Conservation (phyloP, 2,797 vertebrate genomes). For the Chelmon rostratus region DNA sequence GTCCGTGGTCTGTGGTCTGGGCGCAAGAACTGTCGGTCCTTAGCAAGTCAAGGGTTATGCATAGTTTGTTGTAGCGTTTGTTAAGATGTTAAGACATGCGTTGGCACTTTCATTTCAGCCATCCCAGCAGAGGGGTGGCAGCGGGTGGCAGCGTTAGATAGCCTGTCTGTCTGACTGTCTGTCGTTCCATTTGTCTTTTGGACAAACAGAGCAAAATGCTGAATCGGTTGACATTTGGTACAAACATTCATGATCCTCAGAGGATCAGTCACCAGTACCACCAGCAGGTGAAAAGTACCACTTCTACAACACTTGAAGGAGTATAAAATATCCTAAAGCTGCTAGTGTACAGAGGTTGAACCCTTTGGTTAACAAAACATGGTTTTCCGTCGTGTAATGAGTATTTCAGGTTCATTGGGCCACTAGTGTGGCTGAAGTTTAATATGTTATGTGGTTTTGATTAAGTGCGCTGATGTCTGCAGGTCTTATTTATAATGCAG, state of each 20-base stretch:
- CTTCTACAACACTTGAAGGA: not conserved
- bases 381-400: not conserved
- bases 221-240: not conserved
- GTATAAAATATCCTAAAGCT: not conserved
- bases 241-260: not conserved
- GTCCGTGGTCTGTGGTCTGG: conserved; percentile 55
- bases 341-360: not conserved
- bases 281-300: conserved; percentile 1
- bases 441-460: not conserved
- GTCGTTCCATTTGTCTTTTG: not conserved
- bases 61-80: conserved; percentile 24
- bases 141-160: not conserved
- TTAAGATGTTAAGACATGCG: conserved; percentile 28
- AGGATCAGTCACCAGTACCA: not conserved
- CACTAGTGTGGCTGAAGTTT: not conserved
- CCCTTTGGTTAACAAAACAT: not conserved
- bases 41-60: conserved; percentile 34
- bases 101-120: conserved; percentile 14
- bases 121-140: not conserved
- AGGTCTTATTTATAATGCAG: conserved; percentile 18
- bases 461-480: conserved; percentile 21
- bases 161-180: not conserved
- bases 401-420: not conserved
- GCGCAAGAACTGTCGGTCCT: conserved; percentile 28
- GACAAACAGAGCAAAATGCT: not conserved